Evolutionary conservation across 2,113 vertebrate species (phyloP), one percentile per base, ranked within the genome.

Genomic region (Microcebus ravelobensis): DNA sequence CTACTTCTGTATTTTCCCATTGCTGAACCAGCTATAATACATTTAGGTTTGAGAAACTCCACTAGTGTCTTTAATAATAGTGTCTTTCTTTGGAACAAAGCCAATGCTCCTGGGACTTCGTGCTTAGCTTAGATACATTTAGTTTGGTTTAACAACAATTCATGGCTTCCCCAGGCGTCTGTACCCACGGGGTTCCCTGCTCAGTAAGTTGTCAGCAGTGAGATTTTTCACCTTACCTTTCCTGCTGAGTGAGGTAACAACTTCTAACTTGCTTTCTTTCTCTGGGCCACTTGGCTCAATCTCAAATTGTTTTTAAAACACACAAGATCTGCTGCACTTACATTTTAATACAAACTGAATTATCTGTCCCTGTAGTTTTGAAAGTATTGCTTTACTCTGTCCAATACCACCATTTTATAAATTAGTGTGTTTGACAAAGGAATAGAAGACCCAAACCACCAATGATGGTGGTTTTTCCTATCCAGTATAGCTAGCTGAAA

Each of bases 91-190:
- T 97, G 95, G 93, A 98, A 94, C 87, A 95, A 57, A 94, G 93
- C 76, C 90, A 93, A 1, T 84, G 55, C 97, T 96, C 83, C 52
- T 97, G 96, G 97, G 97, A 97, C 83, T 90, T 87, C 59, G 84
- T 95, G 76, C 97, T 98, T 94, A 97, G 98, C 98, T 98, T 98
- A 97, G 98, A 98, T 97, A 97, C 97, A 97, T 96, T 96, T 97
- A 98, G 97, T 98, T 98, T 97, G 93, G 97, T 96, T 96, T 98
- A 96, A 97, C 97, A 98, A 98, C 98, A 97, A 95, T 97, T 97
- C 96, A 73, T 92, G 86, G 88, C 85, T 92, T 97, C 97, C 96
- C 97, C 90, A 96, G 96, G 63, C 95, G 68, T 96, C 63, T 92
- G 3, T 92, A 82, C 97, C 93, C 96, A 87, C 0, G 13, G 87